Percentiles rank a stretch among this genome's conserved stretches.
These are phyloP conservation scores for Zele albiditarsus DNA, from an alignment of 2,888 invertebrate genomes.

Conservation along the genomic window DNA sequence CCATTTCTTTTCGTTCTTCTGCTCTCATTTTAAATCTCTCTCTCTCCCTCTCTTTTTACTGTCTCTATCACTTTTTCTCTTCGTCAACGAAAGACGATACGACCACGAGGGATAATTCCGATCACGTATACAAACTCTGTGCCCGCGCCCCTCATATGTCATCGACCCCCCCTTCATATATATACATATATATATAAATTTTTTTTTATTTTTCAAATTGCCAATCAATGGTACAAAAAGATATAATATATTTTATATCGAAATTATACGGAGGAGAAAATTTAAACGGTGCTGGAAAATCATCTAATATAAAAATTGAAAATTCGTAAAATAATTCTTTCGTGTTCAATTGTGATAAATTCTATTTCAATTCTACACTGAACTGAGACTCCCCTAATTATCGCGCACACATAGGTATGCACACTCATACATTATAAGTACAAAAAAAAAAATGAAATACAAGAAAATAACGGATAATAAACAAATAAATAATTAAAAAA, in stretches of 20 bases:
- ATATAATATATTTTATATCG: not conserved
- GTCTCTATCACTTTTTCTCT: conserved; percentile 33
- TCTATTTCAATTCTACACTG: too few species aligned
- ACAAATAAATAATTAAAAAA: conserved; percentile 30
- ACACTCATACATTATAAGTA: not conserved
- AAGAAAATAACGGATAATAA: conserved; percentile 12
- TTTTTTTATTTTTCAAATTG: not conserved
- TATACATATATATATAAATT: not conserved
- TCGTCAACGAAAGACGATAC: conserved; percentile 21
- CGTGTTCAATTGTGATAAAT: too few species aligned
- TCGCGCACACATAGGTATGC: too few species aligned
- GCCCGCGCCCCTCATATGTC: conserved; percentile 45
- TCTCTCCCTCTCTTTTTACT: conserved; percentile 19
- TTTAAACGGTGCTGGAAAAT: too few species aligned
- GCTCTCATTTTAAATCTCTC: not conserved
- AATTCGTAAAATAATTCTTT: too few species aligned
- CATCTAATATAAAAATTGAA: too few species aligned
- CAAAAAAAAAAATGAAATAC: not conserved
- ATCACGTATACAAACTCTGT: conserved; percentile 62
- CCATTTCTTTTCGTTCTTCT: not conserved
- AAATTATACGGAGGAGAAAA: too few species aligned
- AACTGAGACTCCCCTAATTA: too few species aligned
- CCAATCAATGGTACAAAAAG: not conserved
- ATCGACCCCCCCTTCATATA: conserved; percentile 34
- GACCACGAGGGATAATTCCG: conserved; percentile 63